Evolutionary conservation across 53 echinoderm and acorn worm genomes (phyloP), one percentile per base, ranked within the genome.

Genomic region (Luidia sarsii): DNA sequence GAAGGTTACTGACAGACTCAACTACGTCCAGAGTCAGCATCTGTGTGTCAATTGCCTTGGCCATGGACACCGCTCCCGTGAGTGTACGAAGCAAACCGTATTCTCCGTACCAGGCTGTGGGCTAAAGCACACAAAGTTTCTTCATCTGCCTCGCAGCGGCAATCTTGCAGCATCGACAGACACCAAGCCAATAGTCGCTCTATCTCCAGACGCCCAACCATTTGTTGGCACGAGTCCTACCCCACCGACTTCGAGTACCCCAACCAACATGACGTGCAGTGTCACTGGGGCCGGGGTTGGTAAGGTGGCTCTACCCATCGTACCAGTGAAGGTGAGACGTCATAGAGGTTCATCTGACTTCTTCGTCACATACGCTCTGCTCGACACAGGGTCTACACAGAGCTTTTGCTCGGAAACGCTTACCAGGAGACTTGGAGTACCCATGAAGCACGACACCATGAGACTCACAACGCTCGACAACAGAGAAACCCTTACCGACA

Each of bases 241-340:
- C n/a, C 5, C 4, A 15, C 68, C 51, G 22, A 33, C 34, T 18
- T 11, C n/a, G 20, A 20, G 19, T 9, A 7, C n/a, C 33, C 24
- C 2, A 51, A 33, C 52, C 20, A 51, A 31, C 5, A 38, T 14
- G 33, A 24, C 28, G 14, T 45, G 79, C 34, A 70, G 46, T 20
- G 22, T 10, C 57, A 54, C 57, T 52, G 35, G 57, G 25, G 55
- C 39, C 22, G 14, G 25, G 33, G 21, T 21, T 11, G 27, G 32
- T 33, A 73, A 54, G 56, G 54, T 73, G 16, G 55, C 79, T 1
- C 33, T 79, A 48, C 79, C 79, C 30, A 41, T 79, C 46, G 15
- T 79, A 52, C 61, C 79, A 5, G 61, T 79, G 33, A 60, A 33
- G 32, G 79, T 79, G 45, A 49, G 50, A 31, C 50, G 50, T 7